Conservation (phyloP, 1,140 invertebrate species). For the Drosophila aff. region DNA sequence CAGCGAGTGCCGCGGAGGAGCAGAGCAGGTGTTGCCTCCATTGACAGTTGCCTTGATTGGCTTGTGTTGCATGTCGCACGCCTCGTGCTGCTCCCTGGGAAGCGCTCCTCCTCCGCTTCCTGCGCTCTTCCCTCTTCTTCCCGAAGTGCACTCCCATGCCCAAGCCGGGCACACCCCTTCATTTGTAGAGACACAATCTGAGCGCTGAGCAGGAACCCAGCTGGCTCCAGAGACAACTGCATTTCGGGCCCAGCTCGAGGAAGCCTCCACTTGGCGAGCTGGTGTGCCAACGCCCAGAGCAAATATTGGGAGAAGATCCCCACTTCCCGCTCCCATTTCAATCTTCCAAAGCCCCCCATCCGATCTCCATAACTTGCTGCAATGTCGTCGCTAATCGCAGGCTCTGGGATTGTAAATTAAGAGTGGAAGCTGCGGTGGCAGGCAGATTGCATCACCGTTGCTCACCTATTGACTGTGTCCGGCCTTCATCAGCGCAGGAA, state of each 20-base stretch:
- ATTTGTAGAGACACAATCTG: constrained; percentile 25
- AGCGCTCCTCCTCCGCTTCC: constrained; percentile 26
- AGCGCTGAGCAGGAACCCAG: constrained; percentile 17
- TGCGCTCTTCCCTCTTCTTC: background rate
- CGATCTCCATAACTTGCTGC: constrained; percentile 57
- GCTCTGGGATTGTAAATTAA: constrained; percentile 58
- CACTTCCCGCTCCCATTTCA: constrained; percentile 8
- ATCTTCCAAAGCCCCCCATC: constrained; percentile 15
- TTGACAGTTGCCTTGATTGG: constrained; percentile 76
- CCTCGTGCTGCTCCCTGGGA: constrained; percentile 28
- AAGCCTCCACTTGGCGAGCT: constrained; percentile 36
- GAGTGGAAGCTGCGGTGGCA: constrained; percentile 32
- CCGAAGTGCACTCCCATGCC: constrained; percentile 5
- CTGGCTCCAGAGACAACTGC: constrained; percentile 67
- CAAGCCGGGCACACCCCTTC: constrained; percentile 56
- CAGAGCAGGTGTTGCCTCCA: constrained; percentile 69
- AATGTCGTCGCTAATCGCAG: constrained; percentile 66
- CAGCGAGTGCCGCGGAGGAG: constrained; percentile 19
- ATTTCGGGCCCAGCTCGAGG: constrained; percentile 42
- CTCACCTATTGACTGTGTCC: constrained; percentile 62
- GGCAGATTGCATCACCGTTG: constrained; percentile 62
- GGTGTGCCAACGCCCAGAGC: constrained; percentile 66
- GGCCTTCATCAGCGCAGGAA: constrained; percentile 31
- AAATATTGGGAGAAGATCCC: constrained; percentile 47
- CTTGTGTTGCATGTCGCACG: constrained; percentile 73